Conservation (phyloP, 2,888 invertebrate genomes). For the Pyrgus malvae region DNA sequence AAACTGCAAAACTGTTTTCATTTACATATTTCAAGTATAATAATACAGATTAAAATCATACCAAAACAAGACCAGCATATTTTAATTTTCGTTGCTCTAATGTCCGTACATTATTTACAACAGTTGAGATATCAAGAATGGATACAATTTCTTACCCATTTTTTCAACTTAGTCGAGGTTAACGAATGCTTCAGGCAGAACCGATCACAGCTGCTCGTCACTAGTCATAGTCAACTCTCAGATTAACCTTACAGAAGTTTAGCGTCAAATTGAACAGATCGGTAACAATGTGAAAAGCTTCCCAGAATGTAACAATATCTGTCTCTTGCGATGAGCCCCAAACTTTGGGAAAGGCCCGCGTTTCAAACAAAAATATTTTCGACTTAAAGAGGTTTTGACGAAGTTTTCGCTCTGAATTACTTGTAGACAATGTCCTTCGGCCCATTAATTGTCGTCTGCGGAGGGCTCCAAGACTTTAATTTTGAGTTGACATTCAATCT, state of each 20-base stretch:
- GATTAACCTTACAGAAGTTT: not conserved
- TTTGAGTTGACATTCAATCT: not conserved
- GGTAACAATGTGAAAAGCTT: constrained; percentile 20
- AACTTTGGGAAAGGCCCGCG: constrained; percentile 7
- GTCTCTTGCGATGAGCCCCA: not conserved
- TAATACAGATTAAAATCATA: too few species aligned
- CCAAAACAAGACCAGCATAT: too few species aligned
- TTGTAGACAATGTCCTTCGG: not conserved
- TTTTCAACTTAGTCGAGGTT: too few species aligned
- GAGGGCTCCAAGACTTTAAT: not conserved
- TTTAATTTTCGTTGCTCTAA: too few species aligned
- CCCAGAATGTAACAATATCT: constrained; percentile 20
- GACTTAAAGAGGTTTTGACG: constrained; percentile 12
- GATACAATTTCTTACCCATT: too few species aligned
- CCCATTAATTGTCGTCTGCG: not conserved
- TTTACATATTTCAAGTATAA: too few species aligned
- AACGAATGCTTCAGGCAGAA: too few species aligned
- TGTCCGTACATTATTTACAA: too few species aligned
- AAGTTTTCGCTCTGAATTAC: constrained; percentile 8
- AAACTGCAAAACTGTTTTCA: too few species aligned
- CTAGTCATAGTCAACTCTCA: not conserved
- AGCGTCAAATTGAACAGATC: constrained; percentile 15
- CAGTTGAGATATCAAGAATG: too few species aligned
- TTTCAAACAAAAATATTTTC: constrained; percentile 12
- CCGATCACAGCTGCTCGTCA: too few species aligned